Conservation (phyloP, 2,888 invertebrate species). For the Daptonema setosum region DNA sequence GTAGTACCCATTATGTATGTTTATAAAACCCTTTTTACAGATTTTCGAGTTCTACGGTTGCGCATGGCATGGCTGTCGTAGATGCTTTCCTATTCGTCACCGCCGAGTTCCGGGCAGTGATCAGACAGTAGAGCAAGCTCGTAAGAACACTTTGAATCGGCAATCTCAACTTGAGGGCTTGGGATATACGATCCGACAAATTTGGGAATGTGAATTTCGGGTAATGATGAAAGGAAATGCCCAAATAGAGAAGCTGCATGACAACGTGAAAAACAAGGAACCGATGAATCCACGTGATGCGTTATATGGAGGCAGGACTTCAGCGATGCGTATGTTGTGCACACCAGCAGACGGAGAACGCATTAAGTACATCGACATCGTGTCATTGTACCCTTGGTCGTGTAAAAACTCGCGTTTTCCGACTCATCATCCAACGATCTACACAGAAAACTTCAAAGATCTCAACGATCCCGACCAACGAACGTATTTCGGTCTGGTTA, state of each 20-base stretch:
- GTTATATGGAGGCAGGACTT: slow-evolving; percentile 2
- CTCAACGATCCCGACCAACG: no score
- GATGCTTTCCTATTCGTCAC: neutral
- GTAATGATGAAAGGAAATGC: neutral
- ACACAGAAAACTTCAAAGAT: no score
- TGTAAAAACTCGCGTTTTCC: no score
- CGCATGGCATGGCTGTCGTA: slow-evolving; percentile 1
- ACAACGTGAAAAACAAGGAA: neutral
- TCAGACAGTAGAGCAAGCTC: neutral
- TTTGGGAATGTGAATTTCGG: neutral
- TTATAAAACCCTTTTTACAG: no score
- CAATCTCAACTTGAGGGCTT: neutral
- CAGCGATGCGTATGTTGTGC: neutral
- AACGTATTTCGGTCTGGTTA: no score
- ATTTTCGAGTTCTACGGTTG: slow-evolving; percentile 4
- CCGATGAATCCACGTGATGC: neutral
- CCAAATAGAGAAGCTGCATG: neutral
- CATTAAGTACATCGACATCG: neutral
- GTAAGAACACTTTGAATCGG: neutral
- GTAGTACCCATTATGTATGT: no score
- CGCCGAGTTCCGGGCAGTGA: neutral
- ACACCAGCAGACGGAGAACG: neutral
- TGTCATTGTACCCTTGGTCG: neutral
- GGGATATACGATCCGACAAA: neutral
- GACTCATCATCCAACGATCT: no score